Evolutionary conservation across 2,888 invertebrate genomes (phyloP).

Genomic region (Caenorhabditis sp.): DNA sequence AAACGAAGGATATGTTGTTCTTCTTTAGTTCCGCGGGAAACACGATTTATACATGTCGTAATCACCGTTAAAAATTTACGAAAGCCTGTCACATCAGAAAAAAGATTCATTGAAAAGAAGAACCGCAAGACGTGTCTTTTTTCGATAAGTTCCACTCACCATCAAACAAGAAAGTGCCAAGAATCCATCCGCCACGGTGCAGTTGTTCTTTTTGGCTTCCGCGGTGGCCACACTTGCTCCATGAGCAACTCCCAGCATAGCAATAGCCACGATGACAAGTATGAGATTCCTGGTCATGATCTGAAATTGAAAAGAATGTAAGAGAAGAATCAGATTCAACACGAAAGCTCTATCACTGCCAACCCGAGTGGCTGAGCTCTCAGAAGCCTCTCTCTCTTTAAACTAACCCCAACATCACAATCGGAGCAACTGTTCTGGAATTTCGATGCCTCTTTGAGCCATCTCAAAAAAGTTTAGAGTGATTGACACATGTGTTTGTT

Average conservation of each 20-base stretch:
- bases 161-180: slow-evolving; percentile 25
- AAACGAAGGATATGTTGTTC: neutral
- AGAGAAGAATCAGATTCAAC: neutral
- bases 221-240: slow-evolving; percentile 43
- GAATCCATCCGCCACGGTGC: slow-evolving; percentile 33
- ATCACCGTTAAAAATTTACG: too few relatives aligned
- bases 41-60: too few relatives aligned
- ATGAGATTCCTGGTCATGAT: slow-evolving; percentile 3
- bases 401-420: neutral
- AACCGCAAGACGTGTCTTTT: too few relatives aligned
- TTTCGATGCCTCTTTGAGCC: neutral
- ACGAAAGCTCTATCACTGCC: neutral
- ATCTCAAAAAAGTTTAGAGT: neutral
- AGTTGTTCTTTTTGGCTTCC: neutral
- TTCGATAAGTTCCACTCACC: slow-evolving; percentile 36
- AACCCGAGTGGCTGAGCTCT: neutral
- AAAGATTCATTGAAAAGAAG: too few relatives aligned
- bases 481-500: slow-evolving; percentile 4
- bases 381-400: neutral
- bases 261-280: neutral
- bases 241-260: slow-evolving; percentile 11
- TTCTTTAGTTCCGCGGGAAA: too few relatives aligned
- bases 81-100: too few relatives aligned
- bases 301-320: slow-evolving; percentile 15
- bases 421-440: slow-evolving; percentile 1